Conservation (phyloP, 2,113 vertebrate genomes). For the Malaclemys terrapin region DNA sequence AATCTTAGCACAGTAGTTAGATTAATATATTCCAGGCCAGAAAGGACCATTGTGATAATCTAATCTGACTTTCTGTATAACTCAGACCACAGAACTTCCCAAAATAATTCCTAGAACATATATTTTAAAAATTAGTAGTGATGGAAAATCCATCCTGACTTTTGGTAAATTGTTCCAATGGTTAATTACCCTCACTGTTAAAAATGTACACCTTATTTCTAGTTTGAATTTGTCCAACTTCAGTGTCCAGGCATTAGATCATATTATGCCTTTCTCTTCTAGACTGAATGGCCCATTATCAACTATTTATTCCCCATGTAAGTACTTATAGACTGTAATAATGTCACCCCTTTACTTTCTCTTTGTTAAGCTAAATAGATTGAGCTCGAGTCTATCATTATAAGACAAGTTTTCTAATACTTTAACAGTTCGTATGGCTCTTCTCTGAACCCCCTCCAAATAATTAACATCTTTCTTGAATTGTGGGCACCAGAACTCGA, state of each 20-base stretch:
- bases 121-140: not conserved
- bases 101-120: not conserved
- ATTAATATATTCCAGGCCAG: not conserved
- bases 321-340: not conserved
- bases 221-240: not conserved
- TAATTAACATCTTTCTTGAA: no score
- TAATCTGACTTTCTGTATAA: not conserved
- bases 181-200: not conserved
- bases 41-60: not conserved
- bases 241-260: no score
- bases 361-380: not conserved
- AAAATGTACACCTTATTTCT: not conserved
- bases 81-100: not conserved
- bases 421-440: no score
- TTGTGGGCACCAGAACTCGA: no score
- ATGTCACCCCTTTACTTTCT: no score
- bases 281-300: not conserved
- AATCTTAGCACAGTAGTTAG: not conserved
- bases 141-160: no score
- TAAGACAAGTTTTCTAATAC: no score
- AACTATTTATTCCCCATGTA: not conserved
- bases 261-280: no score
- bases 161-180: not conserved
- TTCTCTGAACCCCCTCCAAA: no score
- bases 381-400: no score